Conservation (phyloP, 2,888 invertebrate species). For the Dinocampus coccinellae region DNA sequence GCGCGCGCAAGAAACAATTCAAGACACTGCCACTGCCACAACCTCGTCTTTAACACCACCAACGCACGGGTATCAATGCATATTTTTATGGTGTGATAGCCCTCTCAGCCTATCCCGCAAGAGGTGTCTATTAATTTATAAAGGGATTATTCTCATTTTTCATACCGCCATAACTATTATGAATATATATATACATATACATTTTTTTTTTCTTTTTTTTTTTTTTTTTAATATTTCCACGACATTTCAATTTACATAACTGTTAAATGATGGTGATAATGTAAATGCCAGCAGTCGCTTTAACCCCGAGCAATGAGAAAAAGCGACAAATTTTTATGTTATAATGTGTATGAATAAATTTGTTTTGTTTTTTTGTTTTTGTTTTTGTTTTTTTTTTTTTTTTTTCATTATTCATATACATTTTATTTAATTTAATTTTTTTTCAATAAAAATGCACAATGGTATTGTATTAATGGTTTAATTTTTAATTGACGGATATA, state of each 20-base stretch:
- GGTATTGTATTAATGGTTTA: too few species aligned
- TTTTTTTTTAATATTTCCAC: conserved; percentile 1
- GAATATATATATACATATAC: background rate
- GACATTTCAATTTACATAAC: conserved; percentile 23
- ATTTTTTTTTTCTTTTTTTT: background rate
- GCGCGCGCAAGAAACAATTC: conserved; percentile 16
- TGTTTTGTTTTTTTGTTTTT: background rate
- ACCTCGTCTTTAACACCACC: conserved; percentile 33
- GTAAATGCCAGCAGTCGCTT: background rate
- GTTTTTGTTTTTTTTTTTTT: background rate
- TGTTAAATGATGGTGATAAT: conserved; percentile 20
- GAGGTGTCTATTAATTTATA: conserved; percentile 57
- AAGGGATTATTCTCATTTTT: conserved; percentile 60
- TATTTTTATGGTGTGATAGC: conserved; percentile 29
- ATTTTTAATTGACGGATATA: too few species aligned
- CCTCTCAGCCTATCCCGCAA: conserved; percentile 8
- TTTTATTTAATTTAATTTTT: too few species aligned
- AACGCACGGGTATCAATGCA: conserved; percentile 32
- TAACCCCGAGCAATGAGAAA: too few species aligned
- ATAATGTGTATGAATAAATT: background rate
- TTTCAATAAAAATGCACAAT: too few species aligned
- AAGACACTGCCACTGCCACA: conserved; percentile 28
- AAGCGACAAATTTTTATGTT: background rate
- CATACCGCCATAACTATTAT: conserved; percentile 7
- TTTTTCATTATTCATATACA: background rate